These are phyloP conservation scores for Rachycentron canadum DNA, from an alignment of 2,797 vertebrate species.

Conservation along the genomic window DNA sequence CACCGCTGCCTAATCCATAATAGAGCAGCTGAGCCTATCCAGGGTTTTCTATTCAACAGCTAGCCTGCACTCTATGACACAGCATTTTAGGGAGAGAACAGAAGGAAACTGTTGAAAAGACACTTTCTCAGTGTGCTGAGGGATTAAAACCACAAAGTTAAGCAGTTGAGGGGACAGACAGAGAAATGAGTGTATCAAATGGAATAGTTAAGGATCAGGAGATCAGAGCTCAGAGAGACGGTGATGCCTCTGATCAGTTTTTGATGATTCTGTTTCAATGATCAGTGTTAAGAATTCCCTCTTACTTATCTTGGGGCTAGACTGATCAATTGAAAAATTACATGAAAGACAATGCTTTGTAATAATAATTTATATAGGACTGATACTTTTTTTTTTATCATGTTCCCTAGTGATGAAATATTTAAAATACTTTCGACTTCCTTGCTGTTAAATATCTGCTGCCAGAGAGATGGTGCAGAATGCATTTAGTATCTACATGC, in stretches of 20 bases:
- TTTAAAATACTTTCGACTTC: constrained; percentile 38
- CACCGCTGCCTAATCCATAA: constrained; percentile 59
- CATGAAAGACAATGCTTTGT: constrained; percentile 22
- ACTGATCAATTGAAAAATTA: constrained; percentile 15
- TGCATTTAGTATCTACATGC: not conserved
- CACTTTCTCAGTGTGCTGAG: not conserved
- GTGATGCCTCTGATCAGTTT: constrained; percentile 33
- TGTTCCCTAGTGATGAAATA: constrained; percentile 32
- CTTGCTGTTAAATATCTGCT: constrained; percentile 14
- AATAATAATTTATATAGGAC: not conserved
- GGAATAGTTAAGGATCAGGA: constrained; percentile 39
- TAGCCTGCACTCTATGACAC: constrained; percentile 57
- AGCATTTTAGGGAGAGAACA: constrained; percentile 43
- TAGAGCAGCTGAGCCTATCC: constrained; percentile 64
- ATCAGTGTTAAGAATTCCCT: constrained; percentile 25
- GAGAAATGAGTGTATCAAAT: constrained; percentile 18
- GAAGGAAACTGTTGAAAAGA: constrained; percentile 25
- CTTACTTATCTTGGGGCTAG: not conserved
- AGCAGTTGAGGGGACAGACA: constrained; percentile 1
- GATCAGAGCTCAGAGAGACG: constrained; percentile 8
- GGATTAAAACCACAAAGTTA: not conserved
- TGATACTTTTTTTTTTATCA: constrained; percentile 3
- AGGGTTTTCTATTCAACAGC: constrained; percentile 41
- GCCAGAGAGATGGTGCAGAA: not conserved
- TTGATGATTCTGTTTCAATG: constrained; percentile 37